A percentile compares a stretch with the other conserved stretches of the same genome.
Evolutionary conservation across 2,113 vertebrate genomes (phyloP).

Genomic region (Thermophis baileyi): DNA sequence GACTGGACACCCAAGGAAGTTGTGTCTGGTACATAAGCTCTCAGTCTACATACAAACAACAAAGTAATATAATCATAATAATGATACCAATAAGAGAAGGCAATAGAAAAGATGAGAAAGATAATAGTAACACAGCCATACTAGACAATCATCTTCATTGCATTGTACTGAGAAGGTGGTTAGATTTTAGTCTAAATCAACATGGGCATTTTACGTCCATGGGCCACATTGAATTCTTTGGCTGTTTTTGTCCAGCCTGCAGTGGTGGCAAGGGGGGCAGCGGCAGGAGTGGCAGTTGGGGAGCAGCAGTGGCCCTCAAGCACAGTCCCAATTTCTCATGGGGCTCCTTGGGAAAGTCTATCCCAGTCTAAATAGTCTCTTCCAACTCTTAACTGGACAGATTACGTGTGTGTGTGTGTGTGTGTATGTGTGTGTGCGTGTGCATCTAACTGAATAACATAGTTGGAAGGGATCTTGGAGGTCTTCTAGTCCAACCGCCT

Average conservation of each 20-base stretch:
- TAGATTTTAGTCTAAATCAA: background rate
- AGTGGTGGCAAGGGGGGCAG: background rate
- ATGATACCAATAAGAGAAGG: background rate
- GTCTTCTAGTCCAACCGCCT: background rate
- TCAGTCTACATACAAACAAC: background rate
- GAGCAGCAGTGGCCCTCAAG: too few species aligned
- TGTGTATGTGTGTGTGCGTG: accelerated
- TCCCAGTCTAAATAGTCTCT: background rate
- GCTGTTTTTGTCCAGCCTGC: background rate
- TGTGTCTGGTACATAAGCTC: background rate
- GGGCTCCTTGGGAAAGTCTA: background rate
- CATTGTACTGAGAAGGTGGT: background rate
- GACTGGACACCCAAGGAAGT: background rate
- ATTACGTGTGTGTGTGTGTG: background rate
- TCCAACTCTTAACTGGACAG: background rate
- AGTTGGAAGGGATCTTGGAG: background rate
- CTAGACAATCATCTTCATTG: background rate
- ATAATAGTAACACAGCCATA: background rate
- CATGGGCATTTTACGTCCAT: background rate
- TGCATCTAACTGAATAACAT: background rate
- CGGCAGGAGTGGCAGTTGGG: too few species aligned
- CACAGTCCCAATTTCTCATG: background rate
- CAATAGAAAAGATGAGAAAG: background rate
- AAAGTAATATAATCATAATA: background rate
- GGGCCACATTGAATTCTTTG: background rate